A percentile compares a stretch with the other conserved stretches of the same genome.
phyloP scores from a whole-genome alignment of 2,888 invertebrate species.

The Dryadula phaetusa region DNA sequence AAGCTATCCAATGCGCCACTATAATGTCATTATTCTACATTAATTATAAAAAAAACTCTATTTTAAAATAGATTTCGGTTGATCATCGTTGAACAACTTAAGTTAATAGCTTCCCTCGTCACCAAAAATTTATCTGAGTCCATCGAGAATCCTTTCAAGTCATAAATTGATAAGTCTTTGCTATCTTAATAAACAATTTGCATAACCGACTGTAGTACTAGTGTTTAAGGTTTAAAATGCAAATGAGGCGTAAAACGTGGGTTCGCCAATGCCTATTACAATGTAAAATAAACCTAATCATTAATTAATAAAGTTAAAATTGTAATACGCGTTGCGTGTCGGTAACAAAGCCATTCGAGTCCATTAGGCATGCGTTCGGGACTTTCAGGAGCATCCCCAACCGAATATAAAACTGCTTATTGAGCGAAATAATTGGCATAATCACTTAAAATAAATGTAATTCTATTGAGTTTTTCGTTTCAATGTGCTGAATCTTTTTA shows the following conservation, averaged over 20 bases:
- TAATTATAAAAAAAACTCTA: not conserved
- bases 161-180: conserved; percentile 42
- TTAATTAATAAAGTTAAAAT: not conserved
- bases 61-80: not conserved
- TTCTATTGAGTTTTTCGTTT: conserved; percentile 26
- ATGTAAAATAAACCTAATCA: not conserved
- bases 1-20: no score
- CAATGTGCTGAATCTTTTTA: not conserved
- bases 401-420: conserved; percentile 44
- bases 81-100: conserved; percentile 6
- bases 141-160: conserved; percentile 36
- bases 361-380: conserved; percentile 45
- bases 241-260: conserved; percentile 30
- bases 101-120: conserved; percentile 11
- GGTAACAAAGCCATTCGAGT: conserved; percentile 45
- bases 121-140: conserved; percentile 29
- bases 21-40: no score
- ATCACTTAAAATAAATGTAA: conserved; percentile 39
- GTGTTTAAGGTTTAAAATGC: conserved; percentile 42
- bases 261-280: no score
- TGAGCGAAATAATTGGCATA: conserved; percentile 43
- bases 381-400: conserved; percentile 35
- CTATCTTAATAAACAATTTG: conserved; percentile 23
- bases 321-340: conserved; percentile 26
- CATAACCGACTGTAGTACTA: conserved; percentile 35